These are phyloP conservation scores for Sturmia bella DNA, from an alignment of 2,888 invertebrate genomes.

Conservation along the genomic window DNA sequence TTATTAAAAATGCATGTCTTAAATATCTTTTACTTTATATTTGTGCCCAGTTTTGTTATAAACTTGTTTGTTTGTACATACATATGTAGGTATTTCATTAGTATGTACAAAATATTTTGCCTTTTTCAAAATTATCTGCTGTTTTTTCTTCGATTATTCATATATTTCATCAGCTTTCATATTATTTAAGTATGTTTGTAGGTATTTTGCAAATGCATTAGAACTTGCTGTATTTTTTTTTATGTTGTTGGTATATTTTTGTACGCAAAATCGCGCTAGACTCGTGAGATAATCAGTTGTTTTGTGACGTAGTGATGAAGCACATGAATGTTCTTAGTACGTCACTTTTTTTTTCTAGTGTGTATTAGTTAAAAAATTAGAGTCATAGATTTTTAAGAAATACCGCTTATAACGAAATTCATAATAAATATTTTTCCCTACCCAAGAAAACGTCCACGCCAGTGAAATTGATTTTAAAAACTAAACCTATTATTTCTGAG, in stretches of 20 bases:
- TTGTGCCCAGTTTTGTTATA: conserved; percentile 4
- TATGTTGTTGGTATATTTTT: conserved; percentile 32
- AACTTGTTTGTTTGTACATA: not conserved
- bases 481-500: conserved; percentile 22
- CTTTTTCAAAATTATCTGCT: not conserved
- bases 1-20: not conserved
- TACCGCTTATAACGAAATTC: conserved; percentile 1
- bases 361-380: not conserved
- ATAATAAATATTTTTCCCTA: not conserved
- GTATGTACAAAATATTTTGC: not conserved
- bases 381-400: not conserved
- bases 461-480: conserved; percentile 28
- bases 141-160: conserved; percentile 13
- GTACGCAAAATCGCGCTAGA: conserved; percentile 43
- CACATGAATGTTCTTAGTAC: conserved; percentile 23
- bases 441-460: not conserved
- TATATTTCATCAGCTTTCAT: conserved; percentile 2
- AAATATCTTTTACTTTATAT: not conserved
- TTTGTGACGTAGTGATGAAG: conserved; percentile 32
- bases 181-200: not conserved
- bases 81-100: conserved; percentile 5
- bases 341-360: not conserved
- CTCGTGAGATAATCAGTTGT: conserved; percentile 16
- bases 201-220: conserved; percentile 18
- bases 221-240: not conserved